Evolutionary conservation across 2,888 invertebrate species (phyloP), one percentile per base, ranked within the genome.

Genomic region (Nomada lathburiana): DNA sequence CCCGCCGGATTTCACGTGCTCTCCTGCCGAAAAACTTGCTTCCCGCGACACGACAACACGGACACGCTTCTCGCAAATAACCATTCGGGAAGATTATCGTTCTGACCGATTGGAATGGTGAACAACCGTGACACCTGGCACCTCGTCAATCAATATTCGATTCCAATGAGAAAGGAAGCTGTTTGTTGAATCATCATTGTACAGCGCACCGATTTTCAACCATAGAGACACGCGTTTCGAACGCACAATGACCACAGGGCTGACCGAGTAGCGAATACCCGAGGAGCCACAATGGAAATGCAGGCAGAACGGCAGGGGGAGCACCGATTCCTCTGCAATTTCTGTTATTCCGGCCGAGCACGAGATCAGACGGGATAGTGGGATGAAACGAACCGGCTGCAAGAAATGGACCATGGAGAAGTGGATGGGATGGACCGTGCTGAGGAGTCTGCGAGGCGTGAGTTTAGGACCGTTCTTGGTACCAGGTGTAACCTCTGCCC

Each of bases 81-180:
- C 78, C 76, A 57, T 76, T 26, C 23, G 73, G 77, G 64, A 76
- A 50, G 80, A 36, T 36, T 36, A 76, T 74, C 69, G 60, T 36
- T 60, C 50, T 26, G 63, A 63, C 79, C 76, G 76, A 86, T 82
- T 78, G 59, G 75, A 64, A 75, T n/a, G n/a, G 77, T 20, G 29
- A 65, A 63, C 36, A 44, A 65, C 65, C 80, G 70, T 80, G 81
- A 80, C 88, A 86, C 82, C 82, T 82, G 79, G 80, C 80, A 74
- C 76, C 74, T 70, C 80, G 69, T 80, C 82, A 82, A 80, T 86
- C 82, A 78, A 71, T 65, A 83, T 88, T 88, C 82, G 88, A 86
- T 63, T 84, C 82, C 79, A 88, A 88, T 86, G 71, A 81, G 71
- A 69, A 86, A 80, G 60, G 77, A 13, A 55, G 42, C 57, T 29